Evolutionary conservation across 2,113 vertebrate species (phyloP).

Genomic region (Scomber colias): DNA sequence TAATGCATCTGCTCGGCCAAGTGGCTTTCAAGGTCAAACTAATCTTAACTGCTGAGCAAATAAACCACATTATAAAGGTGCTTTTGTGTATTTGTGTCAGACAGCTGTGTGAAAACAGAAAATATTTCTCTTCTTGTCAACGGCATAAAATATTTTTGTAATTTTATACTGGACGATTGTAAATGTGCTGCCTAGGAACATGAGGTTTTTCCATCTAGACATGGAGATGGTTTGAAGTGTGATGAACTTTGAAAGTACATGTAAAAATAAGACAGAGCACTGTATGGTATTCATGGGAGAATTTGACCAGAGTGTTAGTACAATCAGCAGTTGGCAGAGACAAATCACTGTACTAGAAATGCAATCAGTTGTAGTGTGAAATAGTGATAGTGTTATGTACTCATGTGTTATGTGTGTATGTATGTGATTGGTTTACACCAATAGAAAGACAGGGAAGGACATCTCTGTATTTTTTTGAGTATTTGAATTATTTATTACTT

Average conservation of each 20-base stretch:
- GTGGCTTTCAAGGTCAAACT: slow-evolving; percentile 34
- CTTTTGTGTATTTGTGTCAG: not conserved
- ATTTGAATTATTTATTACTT: slow-evolving; percentile 44
- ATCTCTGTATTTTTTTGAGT: not conserved
- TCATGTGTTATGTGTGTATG: not conserved
- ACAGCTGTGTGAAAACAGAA: not conserved
- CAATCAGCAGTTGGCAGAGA: not conserved
- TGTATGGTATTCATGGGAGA: not conserved
- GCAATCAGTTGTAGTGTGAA: not conserved
- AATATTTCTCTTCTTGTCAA: not conserved
- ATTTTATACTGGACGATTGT: not conserved
- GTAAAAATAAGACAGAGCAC: not conserved
- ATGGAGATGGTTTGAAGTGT: not conserved
- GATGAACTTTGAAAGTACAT: not conserved
- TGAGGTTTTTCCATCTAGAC: not conserved
- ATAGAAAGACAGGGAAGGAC: not conserved
- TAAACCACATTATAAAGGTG: not conserved
- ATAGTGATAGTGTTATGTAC: not conserved
- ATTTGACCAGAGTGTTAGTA: not conserved
- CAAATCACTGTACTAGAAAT: not conserved
- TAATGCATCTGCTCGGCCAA: not conserved
- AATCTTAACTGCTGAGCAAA: slow-evolving; percentile 2
- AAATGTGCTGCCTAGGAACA: slow-evolving; percentile 9
- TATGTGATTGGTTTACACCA: not conserved
- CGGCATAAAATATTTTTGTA: not conserved